phyloP scores from a whole-genome alignment of 2,797 vertebrate genomes.

The Mormyrus hasselquistii region DNA sequence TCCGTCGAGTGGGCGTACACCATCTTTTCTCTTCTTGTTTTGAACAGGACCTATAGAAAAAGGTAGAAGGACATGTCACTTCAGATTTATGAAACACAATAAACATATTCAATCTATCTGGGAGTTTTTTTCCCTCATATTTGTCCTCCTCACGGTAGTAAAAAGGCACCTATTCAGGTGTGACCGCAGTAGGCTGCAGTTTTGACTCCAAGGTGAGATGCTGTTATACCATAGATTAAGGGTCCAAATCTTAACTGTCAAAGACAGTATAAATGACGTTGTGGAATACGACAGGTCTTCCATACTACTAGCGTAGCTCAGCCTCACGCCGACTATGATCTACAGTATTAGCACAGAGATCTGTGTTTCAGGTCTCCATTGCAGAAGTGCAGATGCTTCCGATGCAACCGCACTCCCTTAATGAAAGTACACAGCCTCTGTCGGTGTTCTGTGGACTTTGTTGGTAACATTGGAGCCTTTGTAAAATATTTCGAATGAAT shows the following conservation, averaged over 20 bases:
- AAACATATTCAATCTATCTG: background rate
- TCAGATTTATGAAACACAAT: background rate
- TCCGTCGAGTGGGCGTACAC: slow-evolving; percentile 60
- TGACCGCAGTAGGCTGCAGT: background rate
- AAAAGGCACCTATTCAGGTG: background rate
- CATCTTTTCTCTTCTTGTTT: slow-evolving; percentile 51
- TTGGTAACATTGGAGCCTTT: background rate
- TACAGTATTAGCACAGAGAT: background rate
- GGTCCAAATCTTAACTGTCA: background rate
- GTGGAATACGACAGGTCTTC: background rate
- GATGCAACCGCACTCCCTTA: background rate
- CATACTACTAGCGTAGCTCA: background rate
- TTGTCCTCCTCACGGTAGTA: background rate
- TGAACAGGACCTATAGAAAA: slow-evolving; percentile 32
- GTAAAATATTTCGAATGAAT: background rate
- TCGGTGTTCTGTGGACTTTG: background rate
- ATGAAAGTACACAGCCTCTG: background rate
- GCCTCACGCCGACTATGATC: background rate
- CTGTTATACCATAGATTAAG: background rate
- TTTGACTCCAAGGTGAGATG: background rate
- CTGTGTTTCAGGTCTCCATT: background rate
- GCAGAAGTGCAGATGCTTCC: background rate
- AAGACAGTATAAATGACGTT: background rate
- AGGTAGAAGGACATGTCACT: background rate
- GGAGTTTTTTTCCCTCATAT: background rate